phyloP scores from a whole-genome alignment of 2,113 vertebrate species.

The Pachypanchax playfairii region DNA sequence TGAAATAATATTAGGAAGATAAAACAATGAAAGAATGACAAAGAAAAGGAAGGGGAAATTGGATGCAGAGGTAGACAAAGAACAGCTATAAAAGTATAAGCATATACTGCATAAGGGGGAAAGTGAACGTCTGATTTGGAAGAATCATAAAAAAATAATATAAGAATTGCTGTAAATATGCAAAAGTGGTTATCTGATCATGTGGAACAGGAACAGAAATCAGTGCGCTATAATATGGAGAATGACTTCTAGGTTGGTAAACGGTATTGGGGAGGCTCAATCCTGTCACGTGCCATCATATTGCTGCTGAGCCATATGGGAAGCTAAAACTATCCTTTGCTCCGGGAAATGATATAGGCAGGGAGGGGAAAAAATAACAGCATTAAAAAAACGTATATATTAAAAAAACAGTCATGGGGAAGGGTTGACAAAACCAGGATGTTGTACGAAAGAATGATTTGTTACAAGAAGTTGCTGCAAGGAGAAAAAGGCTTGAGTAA shows the following conservation, averaged over 20 bases:
- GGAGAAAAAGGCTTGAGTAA: neutral
- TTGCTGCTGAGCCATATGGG: constrained; percentile 48
- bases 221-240: constrained; percentile 30
- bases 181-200: neutral
- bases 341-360: constrained; percentile 44
- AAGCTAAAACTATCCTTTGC: constrained; percentile 49
- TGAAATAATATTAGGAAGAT: constrained; percentile 35
- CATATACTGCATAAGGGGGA: neutral
- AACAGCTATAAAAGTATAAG: constrained; percentile 17
- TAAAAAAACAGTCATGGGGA: neutral
- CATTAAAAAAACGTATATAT: constrained; percentile 17
- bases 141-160: constrained; percentile 5
- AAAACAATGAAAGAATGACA: constrained; percentile 27
- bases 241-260: constrained; percentile 41
- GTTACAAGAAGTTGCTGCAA: constrained; percentile 5
- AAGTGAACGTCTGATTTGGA: too few species aligned
- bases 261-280: constrained; percentile 41
- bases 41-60: constrained; percentile 21
- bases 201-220: neutral
- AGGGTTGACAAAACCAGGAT: constrained; percentile 9
- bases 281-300: constrained; percentile 60
- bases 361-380: neutral
- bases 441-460: constrained; percentile 8
- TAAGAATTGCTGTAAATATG: constrained; percentile 3
- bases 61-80: constrained; percentile 17